A percentile compares a stretch with the other conserved stretches of the same genome.
phyloP scores from a whole-genome alignment of 2,797 vertebrate genomes.

The Acanthornis magna region DNA sequence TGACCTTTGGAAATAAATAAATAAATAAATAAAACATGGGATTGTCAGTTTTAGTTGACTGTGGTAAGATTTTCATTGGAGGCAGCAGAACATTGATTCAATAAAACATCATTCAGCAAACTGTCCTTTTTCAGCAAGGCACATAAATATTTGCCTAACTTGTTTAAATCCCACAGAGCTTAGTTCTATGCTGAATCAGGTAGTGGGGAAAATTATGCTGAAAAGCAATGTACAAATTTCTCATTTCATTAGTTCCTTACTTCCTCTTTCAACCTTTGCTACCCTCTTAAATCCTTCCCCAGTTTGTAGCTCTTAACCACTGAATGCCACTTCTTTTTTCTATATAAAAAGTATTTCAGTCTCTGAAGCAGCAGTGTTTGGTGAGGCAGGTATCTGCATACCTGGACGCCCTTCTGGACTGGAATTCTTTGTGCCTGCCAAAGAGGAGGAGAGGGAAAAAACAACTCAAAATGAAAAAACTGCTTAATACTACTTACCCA shows the following conservation, averaged over 20 bases:
- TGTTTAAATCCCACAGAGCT: constrained; percentile 1
- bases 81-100: neutral
- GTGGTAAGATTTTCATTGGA: constrained; percentile 10
- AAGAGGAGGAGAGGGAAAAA: neutral
- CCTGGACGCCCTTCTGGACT: fast-evolving
- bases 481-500: neutral
- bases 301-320: neutral
- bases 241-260: neutral
- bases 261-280: neutral
- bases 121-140: neutral
- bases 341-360: neutral
- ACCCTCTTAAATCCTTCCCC: neutral
- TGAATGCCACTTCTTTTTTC: neutral
- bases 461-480: neutral
- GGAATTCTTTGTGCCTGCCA: neutral
- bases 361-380: neutral
- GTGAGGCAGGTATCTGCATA: neutral
- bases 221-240: neutral
- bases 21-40: neutral
- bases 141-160: constrained; percentile 37
- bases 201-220: neutral
- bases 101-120: neutral
- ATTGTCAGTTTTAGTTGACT: constrained; percentile 13
- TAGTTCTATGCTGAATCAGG: neutral
- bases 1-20: constrained; percentile 58